These are phyloP conservation scores for Odontocerum albicorne DNA, from an alignment of 2,888 invertebrate genomes.

Conservation along the genomic window DNA sequence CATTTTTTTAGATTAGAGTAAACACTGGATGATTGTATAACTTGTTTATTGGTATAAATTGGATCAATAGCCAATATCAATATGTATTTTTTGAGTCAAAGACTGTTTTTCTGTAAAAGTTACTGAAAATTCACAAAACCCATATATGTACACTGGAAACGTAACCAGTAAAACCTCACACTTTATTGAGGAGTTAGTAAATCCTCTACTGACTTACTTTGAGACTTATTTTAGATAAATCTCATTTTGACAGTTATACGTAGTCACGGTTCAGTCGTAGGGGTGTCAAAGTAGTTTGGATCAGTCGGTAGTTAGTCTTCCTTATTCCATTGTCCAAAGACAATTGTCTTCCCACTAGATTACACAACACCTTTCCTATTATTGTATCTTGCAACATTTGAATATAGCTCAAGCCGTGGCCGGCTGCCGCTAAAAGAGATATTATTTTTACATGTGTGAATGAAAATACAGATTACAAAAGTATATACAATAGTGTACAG, in stretches of 20 bases:
- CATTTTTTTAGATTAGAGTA: conserved; percentile 24
- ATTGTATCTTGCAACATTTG: conserved; percentile 15
- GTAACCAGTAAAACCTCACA: too few species aligned
- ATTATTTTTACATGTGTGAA: conserved; percentile 27
- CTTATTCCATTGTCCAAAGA: conserved; percentile 4
- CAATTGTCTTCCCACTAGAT: conserved; percentile 17
- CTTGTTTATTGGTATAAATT: conserved; percentile 29
- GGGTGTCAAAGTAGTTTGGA: background rate
- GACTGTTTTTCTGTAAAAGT: conserved; percentile 36
- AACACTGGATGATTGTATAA: conserved; percentile 20
- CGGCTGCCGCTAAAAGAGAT: conserved; percentile 18
- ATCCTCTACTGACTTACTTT: conserved; percentile 3
- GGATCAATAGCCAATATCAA: conserved; percentile 30
- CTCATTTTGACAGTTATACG: background rate
- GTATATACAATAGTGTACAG: conserved; percentile 24
- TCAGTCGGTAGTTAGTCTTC: conserved; percentile 15
- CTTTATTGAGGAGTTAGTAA: conserved; percentile 2
- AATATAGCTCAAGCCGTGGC: conserved; percentile 9
- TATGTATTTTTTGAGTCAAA: conserved; percentile 36
- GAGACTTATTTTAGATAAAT: conserved; percentile 11
- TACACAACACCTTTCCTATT: conserved; percentile 12
- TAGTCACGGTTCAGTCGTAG: background rate
- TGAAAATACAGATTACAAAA: conserved; percentile 17
- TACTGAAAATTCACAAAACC: conserved; percentile 23
- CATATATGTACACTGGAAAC: conserved; percentile 6